A percentile compares a stretch with the other conserved stretches of the same genome.
Evolutionary conservation across 2,797 vertebrate genomes (phyloP).

Genomic region (Myiotriccus ornatus): DNA sequence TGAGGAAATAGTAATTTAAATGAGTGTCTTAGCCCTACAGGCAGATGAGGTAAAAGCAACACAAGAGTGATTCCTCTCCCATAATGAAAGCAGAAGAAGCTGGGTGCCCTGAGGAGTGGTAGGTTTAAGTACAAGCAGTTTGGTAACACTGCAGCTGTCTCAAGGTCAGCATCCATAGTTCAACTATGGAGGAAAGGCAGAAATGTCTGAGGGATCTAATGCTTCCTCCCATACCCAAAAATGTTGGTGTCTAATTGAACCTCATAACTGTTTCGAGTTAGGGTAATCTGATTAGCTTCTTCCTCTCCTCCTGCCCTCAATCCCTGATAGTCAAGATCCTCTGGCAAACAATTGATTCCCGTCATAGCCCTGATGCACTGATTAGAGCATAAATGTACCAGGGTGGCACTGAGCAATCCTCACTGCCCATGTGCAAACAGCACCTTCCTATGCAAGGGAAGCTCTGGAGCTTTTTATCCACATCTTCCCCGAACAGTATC

Average conservation of each 20-base stretch:
- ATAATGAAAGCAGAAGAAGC: not conserved
- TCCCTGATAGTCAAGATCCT: not conserved
- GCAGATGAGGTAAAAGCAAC: not conserved
- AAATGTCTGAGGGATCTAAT: not conserved
- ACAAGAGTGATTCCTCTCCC: not conserved
- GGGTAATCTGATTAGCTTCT: fast-evolving
- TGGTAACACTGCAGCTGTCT: not conserved
- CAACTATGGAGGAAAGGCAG: not conserved
- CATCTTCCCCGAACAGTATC: not conserved
- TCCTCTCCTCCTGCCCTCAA: not conserved
- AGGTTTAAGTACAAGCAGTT: not conserved
- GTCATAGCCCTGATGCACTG: not conserved
- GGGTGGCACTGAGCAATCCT: not conserved
- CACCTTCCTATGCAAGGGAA: not conserved
- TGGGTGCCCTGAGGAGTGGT: not conserved
- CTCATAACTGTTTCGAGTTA: not conserved
- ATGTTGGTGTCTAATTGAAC: not conserved
- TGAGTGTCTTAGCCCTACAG: not conserved
- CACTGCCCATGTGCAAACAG: not conserved
- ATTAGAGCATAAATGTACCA: not conserved
- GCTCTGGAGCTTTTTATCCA: not conserved
- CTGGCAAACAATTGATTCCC: not conserved
- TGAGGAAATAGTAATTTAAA: not conserved
- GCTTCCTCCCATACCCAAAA: not conserved
- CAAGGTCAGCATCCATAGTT: not conserved